These are phyloP conservation scores for Scolanthus callimorphus DNA, from an alignment of 92 coral and sea anemone genomes.

Conservation along the genomic window DNA sequence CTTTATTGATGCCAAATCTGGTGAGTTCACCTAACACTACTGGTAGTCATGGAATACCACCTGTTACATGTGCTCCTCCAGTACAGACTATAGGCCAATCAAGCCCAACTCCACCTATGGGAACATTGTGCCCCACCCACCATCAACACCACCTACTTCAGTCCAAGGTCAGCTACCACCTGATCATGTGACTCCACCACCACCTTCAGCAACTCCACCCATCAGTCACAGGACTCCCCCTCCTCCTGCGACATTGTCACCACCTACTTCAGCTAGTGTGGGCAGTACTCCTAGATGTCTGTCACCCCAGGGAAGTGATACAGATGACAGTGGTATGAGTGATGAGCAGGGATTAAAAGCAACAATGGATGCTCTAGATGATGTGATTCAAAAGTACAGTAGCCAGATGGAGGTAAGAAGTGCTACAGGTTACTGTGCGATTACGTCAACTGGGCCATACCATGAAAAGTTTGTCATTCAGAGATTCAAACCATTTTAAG, in stretches of 20 bases:
- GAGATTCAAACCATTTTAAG: too few species aligned
- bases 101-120: conserved; percentile 29
- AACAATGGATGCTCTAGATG: conserved; percentile 96
- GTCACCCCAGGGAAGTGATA: conserved; percentile 62
- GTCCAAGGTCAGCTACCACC: conserved; percentile 2
- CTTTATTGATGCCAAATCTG: neutral
- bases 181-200: conserved; percentile 50
- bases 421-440: too few species aligned
- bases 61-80: conserved; percentile 21
- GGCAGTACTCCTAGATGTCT: conserved; percentile 84
- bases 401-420: conserved; percentile 51
- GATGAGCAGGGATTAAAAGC: conserved; percentile 82
- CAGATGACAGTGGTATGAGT: conserved; percentile 43
- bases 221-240: conserved; percentile 56
- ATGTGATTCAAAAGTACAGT: conserved; percentile 72
- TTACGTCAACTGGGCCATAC: too few species aligned
- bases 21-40: neutral
- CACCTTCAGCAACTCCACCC: conserved; percentile 28
- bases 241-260: conserved; percentile 29
- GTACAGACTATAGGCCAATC: conserved; percentile 24
- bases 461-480: too few species aligned
- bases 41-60: conserved; percentile 36
- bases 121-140: conserved; percentile 1
- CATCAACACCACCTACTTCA: conserved; percentile 27
- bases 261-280: conserved; percentile 60